phyloP scores from a whole-genome alignment of 2,888 invertebrate genomes.

The Ennomos quercinarius region DNA sequence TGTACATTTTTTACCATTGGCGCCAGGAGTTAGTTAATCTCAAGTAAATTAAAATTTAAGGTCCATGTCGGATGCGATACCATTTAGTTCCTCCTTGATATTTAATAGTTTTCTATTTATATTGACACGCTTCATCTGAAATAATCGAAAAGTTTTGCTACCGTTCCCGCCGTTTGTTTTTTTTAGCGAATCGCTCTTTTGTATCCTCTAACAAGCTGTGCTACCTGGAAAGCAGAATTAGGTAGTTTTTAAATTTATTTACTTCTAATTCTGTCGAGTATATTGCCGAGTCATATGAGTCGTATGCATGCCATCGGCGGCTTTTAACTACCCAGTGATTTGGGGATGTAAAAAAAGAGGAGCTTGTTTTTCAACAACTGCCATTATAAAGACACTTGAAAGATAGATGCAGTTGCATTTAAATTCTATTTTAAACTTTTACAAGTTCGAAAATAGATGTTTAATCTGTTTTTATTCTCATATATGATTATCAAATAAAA shows the following conservation, averaged over 20 bases:
- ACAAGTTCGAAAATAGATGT: conserved; percentile 21
- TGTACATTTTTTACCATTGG: conserved; percentile 56
- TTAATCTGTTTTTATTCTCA: no score
- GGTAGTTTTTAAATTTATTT: conserved; percentile 77
- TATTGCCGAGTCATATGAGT: conserved; percentile 76
- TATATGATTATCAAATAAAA: no score
- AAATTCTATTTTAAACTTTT: conserved; percentile 36
- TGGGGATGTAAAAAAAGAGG: conserved; percentile 58
- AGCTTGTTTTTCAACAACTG: conserved; percentile 70
- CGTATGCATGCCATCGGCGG: conserved; percentile 70
- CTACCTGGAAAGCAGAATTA: conserved; percentile 67
- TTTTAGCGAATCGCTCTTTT: conserved; percentile 53
- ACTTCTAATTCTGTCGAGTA: conserved; percentile 66
- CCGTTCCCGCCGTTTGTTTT: conserved; percentile 70
- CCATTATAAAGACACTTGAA: conserved; percentile 79
- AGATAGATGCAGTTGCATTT: conserved; percentile 65
- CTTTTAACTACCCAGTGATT: conserved; percentile 62
- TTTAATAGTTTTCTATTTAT: conserved; percentile 77
- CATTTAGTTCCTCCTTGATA: conserved; percentile 56
- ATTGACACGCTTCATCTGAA: conserved; percentile 69
- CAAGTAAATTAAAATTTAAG: conserved; percentile 52
- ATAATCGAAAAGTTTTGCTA: conserved; percentile 77
- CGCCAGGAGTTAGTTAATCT: conserved; percentile 62
- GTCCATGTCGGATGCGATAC: conserved; percentile 54
- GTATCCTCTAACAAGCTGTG: conserved; percentile 52